phyloP scores from a whole-genome alignment of 2,797 vertebrate species.

The Dromococcyx pavoninus region DNA sequence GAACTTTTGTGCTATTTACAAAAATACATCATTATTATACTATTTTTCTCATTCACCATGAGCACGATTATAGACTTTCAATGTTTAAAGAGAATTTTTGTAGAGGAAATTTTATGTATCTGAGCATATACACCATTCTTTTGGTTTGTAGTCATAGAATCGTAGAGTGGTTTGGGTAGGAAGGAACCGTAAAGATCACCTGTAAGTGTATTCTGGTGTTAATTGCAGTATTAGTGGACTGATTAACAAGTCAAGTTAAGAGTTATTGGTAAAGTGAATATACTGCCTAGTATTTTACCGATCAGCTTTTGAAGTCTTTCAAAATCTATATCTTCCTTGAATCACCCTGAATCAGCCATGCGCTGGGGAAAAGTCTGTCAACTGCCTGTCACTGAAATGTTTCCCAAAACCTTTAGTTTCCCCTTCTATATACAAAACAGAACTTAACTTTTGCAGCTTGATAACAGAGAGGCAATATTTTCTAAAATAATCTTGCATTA shows the following conservation, averaged over 20 bases:
- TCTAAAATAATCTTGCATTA: background rate
- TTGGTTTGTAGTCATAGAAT: background rate
- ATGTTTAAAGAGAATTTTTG: background rate
- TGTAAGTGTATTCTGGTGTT: background rate
- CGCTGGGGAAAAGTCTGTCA: background rate
- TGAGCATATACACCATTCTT: background rate
- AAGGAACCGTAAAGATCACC: too few relatives aligned
- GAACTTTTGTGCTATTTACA: background rate
- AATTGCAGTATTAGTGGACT: background rate
- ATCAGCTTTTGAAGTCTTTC: background rate
- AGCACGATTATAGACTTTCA: background rate
- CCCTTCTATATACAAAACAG: background rate
- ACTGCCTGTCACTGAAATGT: background rate
- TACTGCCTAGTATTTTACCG: background rate
- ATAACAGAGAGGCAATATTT: background rate
- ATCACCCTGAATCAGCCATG: background rate
- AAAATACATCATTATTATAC: background rate
- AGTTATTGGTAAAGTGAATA: background rate
- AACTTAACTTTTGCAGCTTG: background rate
- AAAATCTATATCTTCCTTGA: background rate
- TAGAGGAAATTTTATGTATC: background rate
- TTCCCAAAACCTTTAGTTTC: background rate
- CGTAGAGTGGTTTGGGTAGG: too few relatives aligned
- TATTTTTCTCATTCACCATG: background rate
- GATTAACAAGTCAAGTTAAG: background rate